Evolutionary conservation across 92 coral and sea anemone species (phyloP).

Genomic region (Chrysogorgia sp.): DNA sequence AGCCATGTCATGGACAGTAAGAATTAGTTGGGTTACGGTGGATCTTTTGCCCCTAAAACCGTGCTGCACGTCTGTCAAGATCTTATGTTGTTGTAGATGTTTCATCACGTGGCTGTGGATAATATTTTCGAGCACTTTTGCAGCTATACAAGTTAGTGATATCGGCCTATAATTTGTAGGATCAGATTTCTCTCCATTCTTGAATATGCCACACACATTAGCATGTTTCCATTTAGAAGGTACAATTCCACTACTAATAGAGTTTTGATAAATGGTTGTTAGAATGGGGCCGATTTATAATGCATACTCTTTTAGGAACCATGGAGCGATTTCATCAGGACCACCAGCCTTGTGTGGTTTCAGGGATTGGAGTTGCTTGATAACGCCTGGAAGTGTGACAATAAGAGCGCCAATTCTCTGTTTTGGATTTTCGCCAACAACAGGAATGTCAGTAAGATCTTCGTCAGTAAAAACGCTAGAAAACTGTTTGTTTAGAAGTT

Average conservation of each 20-base stretch:
- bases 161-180: too few relatives aligned
- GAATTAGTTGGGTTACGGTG: too few relatives aligned
- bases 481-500: conserved; percentile 53
- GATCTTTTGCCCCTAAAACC: too few relatives aligned
- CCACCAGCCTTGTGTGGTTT: conserved; percentile 45
- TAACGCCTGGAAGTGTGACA: conserved; percentile 51
- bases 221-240: conserved; percentile 60
- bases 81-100: too few relatives aligned
- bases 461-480: conserved; percentile 46
- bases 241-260: conserved; percentile 40
- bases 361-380: conserved; percentile 41
- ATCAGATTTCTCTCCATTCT: conserved; percentile 61
- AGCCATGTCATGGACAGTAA: too few relatives aligned
- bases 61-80: too few relatives aligned
- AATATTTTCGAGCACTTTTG: conserved; percentile 56
- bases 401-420: conserved; percentile 49
- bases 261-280: conserved; percentile 52
- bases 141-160: conserved; percentile 57
- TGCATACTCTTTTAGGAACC: conserved; percentile 50
- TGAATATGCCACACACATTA: conserved; percentile 50
- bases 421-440: conserved; percentile 39
- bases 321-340: conserved; percentile 35
- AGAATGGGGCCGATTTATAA: conserved; percentile 46
- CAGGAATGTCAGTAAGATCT: conserved; percentile 47
- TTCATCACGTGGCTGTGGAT: too few relatives aligned